These are phyloP conservation scores for Lindbergichthys nudifrons DNA, from an alignment of 2,797 vertebrate genomes.

Conservation along the genomic window DNA sequence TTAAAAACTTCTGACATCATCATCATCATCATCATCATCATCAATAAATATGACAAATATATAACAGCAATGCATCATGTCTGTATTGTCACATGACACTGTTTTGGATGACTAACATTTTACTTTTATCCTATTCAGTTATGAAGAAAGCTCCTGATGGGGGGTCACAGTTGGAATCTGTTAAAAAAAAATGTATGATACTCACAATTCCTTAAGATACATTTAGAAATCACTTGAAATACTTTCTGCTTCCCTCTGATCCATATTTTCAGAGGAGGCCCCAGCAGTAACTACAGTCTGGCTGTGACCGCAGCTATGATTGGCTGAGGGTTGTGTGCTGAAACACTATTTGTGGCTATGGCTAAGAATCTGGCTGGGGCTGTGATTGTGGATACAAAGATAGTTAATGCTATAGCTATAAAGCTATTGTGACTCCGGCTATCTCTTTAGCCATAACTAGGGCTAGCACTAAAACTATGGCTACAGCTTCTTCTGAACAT, in stretches of 20 bases:
- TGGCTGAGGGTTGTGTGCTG: neutral
- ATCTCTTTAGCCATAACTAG: neutral
- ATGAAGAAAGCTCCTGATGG: too few relatives aligned
- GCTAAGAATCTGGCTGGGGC: neutral
- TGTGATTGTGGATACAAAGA: neutral
- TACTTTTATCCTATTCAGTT: neutral
- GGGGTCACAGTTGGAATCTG: neutral
- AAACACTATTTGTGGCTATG: neutral
- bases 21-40: conserved; percentile 25
- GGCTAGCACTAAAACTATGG: neutral
- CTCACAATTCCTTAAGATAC: neutral
- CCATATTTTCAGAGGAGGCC: neutral
- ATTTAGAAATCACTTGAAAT: neutral
- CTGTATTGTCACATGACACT: neutral
- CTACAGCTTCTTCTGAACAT: neutral
- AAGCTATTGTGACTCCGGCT: neutral
- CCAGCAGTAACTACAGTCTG: neutral
- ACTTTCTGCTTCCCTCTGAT: neutral
- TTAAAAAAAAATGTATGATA: neutral
- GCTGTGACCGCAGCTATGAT: conserved; percentile 6
- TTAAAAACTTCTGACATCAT: conserved; percentile 27
- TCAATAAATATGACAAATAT: conserved; percentile 5
- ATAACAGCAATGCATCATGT: conserved; percentile 7
- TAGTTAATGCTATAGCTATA: neutral
- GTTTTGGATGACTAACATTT: neutral